Percentiles rank a stretch among this genome's conserved stretches.
Evolutionary conservation across 2,888 invertebrate genomes (phyloP).

Genomic region (Agrotis ipsilon): DNA sequence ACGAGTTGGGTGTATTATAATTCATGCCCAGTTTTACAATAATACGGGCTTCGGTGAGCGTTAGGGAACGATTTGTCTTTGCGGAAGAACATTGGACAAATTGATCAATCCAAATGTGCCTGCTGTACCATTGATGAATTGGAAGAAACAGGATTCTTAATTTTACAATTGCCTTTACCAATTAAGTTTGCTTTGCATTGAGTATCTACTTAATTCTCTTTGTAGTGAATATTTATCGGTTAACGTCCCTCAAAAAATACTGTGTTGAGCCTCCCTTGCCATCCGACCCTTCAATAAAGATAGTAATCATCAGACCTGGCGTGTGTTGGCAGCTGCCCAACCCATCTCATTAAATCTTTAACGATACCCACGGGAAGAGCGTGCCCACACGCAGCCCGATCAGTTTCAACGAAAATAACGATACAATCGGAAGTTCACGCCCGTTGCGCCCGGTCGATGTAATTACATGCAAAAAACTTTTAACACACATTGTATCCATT

Average conservation of each 20-base stretch:
- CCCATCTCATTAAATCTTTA: constrained; percentile 36
- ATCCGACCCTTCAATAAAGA: constrained; percentile 15
- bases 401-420: constrained; percentile 25
- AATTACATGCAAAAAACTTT: constrained; percentile 33
- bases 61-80: constrained; percentile 56
- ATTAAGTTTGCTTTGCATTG: background rate
- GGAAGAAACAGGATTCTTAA: constrained; percentile 1
- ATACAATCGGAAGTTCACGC: constrained; percentile 21
- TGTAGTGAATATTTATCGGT: background rate
- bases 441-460: background rate
- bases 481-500: constrained; percentile 9
- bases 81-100: constrained; percentile 33
- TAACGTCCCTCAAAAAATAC: background rate
- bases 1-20: constrained; percentile 66
- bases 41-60: constrained; percentile 45
- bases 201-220: background rate
- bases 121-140: constrained; percentile 34
- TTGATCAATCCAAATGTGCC: constrained; percentile 53
- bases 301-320: constrained; percentile 16
- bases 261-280: background rate
- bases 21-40: constrained; percentile 65
- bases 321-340: constrained; percentile 21
- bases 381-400: background rate
- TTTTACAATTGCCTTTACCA: background rate
- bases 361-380: constrained; percentile 29